Evolutionary conservation across 2,888 invertebrate genomes (phyloP), one percentile per base, ranked within the genome.

Genomic region (Plutella xylostella): DNA sequence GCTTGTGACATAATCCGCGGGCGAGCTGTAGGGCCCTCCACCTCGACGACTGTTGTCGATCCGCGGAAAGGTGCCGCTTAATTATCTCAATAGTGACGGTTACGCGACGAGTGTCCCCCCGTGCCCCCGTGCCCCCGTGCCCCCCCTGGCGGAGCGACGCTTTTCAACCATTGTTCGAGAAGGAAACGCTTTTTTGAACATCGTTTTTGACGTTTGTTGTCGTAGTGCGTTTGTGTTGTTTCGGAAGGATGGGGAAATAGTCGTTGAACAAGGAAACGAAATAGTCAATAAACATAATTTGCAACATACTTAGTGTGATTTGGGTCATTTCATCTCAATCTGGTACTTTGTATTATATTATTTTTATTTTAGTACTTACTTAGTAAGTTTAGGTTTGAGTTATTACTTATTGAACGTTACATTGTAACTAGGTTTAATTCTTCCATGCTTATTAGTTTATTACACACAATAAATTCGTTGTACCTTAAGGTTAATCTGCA

Each of bases 1-100:
- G 19, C 20, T 19, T 4, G 37, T 20, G 17, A 19, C 25, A 18
- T n/a, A n/a, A 7, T 7, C 17, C 37, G 7, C 39, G 9, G n/a
- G 21, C 37, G 37, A 18, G 56, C 60, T 62, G 58, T 67, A 68
- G 71, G 61, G 66, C 60, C 58, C 77, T 76, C 58, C 57, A 70
- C 54, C 60, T 75, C 64, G 65, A 76, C 64, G 68, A 68, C 64
- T 70, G 72, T 72, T 72, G 74, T 71, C 62, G 57, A 53, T 56
- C 55, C 51, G 58, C 58, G 11, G 38, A 14, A 38, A 38, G 25
- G 42, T 55, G 58, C 55, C 55, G 58, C 63, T 68, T 75, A 73
- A 74, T 76, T 73, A 72, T 72, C 60, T 62, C 61, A 56, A 60
- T 50, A 49, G 58, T 57, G 57, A 60, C 60, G 63, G 55, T 60